phyloP scores from a whole-genome alignment of 2,797 vertebrate species.

The Gallinago solitaria region DNA sequence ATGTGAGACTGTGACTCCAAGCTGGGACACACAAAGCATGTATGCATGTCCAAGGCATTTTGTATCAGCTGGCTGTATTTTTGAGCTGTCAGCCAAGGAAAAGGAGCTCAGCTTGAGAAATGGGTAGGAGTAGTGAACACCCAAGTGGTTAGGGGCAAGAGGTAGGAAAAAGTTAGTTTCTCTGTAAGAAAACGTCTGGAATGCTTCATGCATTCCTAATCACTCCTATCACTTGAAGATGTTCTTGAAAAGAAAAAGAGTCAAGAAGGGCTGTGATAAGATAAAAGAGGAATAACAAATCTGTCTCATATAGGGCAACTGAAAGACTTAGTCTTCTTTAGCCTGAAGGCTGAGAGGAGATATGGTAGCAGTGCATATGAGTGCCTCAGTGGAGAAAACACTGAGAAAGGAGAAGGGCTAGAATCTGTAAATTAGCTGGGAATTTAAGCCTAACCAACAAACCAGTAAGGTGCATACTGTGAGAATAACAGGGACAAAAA shows the following conservation, averaged over 20 bases:
- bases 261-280: constrained; percentile 8
- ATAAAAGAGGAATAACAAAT: background rate
- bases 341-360: constrained; percentile 21
- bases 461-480: background rate
- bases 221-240: background rate
- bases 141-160: background rate
- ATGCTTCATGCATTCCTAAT: background rate
- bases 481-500: background rate
- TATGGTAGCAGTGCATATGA: background rate
- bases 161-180: background rate
- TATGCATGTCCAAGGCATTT: background rate
- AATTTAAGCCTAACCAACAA: background rate
- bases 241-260: constrained; percentile 13
- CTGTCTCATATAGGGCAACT: background rate
- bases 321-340: background rate
- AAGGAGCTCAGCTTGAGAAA: background rate
- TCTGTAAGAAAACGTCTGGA: background rate
- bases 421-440: background rate
- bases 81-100: background rate
- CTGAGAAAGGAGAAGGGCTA: background rate
- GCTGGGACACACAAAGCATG: background rate
- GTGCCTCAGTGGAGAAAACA: background rate
- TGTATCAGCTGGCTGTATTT: background rate
- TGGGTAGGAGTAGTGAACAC: background rate
- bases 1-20: fast-evolving